These are phyloP conservation scores for Raja brachyura DNA, from an alignment of 2,113 vertebrate genomes.

Conservation along the genomic window DNA sequence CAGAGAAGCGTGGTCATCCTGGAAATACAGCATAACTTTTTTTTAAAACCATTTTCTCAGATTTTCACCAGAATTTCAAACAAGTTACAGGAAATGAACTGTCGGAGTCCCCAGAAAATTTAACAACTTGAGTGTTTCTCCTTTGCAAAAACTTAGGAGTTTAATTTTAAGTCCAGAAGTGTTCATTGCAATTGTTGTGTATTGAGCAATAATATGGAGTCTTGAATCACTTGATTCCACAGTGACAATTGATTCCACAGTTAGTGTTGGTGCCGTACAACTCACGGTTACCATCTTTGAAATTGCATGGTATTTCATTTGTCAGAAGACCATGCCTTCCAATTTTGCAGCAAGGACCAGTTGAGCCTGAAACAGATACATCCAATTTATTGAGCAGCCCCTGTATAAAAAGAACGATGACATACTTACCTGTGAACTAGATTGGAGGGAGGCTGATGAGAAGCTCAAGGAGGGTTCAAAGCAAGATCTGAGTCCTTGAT, in stretches of 20 bases:
- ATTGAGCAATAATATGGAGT: background rate
- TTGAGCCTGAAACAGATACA: background rate
- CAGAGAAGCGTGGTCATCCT: background rate
- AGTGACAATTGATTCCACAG: too few species aligned
- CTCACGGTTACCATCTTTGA: background rate
- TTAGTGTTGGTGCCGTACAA: too few species aligned
- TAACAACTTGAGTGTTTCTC: background rate
- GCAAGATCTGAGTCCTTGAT: too few species aligned
- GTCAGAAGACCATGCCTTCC: background rate
- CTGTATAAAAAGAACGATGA: too few species aligned
- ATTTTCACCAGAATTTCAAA: background rate
- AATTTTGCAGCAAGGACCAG: background rate
- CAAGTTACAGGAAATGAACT: too few species aligned
- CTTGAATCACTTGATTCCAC: too few species aligned
- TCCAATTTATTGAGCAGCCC: background rate
- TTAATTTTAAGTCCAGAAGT: background rate
- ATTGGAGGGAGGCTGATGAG: too few species aligned
- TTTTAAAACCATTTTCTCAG: background rate
- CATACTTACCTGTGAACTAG: too few species aligned
- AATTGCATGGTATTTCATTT: background rate
- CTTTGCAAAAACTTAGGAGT: background rate
- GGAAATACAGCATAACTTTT: too few species aligned
- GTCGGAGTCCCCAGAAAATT: too few species aligned
- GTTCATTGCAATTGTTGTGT: background rate
- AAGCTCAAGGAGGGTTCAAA: too few species aligned